Evolutionary conservation across 2,797 vertebrate species (phyloP).

Genomic region (Sebastes hubbsi): DNA sequence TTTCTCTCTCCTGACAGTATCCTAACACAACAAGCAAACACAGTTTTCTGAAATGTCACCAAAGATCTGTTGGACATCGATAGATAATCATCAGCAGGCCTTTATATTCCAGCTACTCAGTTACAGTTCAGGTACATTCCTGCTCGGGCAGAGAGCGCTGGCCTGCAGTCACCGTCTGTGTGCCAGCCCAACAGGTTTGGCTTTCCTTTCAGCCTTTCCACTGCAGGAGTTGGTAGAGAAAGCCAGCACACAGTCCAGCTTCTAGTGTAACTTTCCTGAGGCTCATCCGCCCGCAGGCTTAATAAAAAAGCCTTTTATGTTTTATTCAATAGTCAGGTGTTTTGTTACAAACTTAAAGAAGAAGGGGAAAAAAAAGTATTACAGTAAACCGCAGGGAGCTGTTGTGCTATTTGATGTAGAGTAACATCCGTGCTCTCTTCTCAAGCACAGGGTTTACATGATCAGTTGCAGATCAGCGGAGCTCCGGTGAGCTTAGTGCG

Average conservation of each 20-base stretch:
- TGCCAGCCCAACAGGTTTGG: constrained; percentile 28
- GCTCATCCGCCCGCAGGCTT: constrained; percentile 20
- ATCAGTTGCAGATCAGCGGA: constrained; percentile 20
- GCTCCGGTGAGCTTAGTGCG: constrained; percentile 7
- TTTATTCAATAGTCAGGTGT: constrained; percentile 32
- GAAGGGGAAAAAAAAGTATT: background rate
- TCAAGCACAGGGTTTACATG: constrained; percentile 2
- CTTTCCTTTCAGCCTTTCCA: constrained; percentile 15
- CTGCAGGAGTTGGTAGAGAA: background rate
- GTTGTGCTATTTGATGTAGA: constrained; percentile 4
- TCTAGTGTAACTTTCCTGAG: constrained; percentile 8
- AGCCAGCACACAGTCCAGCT: background rate
- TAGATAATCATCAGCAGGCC: background rate
- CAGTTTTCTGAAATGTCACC: background rate
- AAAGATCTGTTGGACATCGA: background rate
- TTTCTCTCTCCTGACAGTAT: background rate
- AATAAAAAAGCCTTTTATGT: constrained; percentile 36
- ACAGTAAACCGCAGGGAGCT: constrained; percentile 1
- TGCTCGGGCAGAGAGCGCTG: constrained; percentile 6
- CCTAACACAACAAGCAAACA: background rate
- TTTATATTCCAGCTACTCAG: constrained; percentile 1
- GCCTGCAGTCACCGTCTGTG: constrained; percentile 17
- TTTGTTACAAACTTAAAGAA: constrained; percentile 26
- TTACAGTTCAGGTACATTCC: constrained; percentile 6
- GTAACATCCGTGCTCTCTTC: background rate